phyloP scores from a whole-genome alignment of 2,113 vertebrate species.

The Platysternon megacephalum region DNA sequence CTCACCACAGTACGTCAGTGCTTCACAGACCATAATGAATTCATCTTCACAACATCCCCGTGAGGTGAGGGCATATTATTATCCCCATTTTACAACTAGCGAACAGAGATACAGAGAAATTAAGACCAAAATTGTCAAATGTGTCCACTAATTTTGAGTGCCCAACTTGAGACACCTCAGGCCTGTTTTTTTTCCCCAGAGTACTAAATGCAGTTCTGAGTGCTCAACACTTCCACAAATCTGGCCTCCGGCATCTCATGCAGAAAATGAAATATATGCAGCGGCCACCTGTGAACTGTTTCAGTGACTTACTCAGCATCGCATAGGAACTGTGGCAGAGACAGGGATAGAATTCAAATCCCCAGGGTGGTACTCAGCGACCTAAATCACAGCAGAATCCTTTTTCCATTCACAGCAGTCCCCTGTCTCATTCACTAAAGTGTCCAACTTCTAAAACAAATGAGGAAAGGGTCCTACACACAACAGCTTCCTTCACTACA shows the following conservation, averaged over 20 bases:
- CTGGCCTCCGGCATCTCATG: not conserved
- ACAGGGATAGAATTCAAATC: not conserved
- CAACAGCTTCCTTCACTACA: not conserved
- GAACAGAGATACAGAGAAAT: not conserved
- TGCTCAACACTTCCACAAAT: not conserved
- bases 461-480: not conserved
- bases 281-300: not conserved
- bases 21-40: not conserved
- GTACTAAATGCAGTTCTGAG: not conserved
- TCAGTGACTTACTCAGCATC: not conserved
- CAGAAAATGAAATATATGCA: not conserved
- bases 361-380: not conserved
- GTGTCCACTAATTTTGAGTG: not conserved
- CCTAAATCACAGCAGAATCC: not conserved
- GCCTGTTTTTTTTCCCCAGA: not conserved
- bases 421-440: not conserved
- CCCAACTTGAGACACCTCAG: not conserved
- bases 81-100: not conserved
- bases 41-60: not conserved
- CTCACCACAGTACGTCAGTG: not conserved
- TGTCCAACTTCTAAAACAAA: constrained; percentile 9
- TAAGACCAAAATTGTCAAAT: not conserved
- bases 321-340: not conserved
- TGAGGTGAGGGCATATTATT: not conserved
- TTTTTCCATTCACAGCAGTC: not conserved